These are phyloP conservation scores for Adelognathus sp. DNA, from an alignment of 2,888 invertebrate genomes.

Conservation along the genomic window DNA sequence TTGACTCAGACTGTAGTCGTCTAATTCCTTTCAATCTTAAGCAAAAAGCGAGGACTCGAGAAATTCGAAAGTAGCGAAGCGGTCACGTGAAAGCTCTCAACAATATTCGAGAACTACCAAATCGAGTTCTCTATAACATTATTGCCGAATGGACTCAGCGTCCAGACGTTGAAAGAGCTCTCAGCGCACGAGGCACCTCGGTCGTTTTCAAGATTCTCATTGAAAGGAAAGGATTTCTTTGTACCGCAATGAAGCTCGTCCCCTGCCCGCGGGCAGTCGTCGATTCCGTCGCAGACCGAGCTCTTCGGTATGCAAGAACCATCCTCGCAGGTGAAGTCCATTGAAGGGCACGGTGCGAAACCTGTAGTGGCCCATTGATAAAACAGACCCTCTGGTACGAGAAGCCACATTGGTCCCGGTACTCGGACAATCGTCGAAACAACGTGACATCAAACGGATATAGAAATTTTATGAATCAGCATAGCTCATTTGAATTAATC, in stretches of 20 bases:
- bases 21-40: constrained; percentile 16
- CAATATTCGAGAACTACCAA: not conserved
- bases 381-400: constrained; percentile 66
- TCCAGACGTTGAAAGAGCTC: constrained; percentile 2
- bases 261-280: constrained; percentile 86
- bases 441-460: not conserved
- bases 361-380: constrained; percentile 73
- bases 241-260: constrained; percentile 80
- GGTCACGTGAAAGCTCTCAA: constrained; percentile 3
- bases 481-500: not conserved
- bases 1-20: not conserved
- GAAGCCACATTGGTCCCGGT: constrained; percentile 65
- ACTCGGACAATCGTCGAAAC: constrained; percentile 43
- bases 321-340: constrained; percentile 87
- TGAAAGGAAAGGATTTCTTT: constrained; percentile 63
- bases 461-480: not conserved
- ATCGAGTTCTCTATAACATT: constrained; percentile 1
- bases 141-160: not conserved
- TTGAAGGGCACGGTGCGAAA: constrained; percentile 80
- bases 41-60: constrained; percentile 42
- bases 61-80: constrained; percentile 40
- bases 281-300: constrained; percentile 88
- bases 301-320: constrained; percentile 88
- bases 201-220: constrained; percentile 28
- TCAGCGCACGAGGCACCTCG: not conserved